Base-by-base conservation (phyloP, 1,140 invertebrate species). In the Epicauta chinensis region DNA sequence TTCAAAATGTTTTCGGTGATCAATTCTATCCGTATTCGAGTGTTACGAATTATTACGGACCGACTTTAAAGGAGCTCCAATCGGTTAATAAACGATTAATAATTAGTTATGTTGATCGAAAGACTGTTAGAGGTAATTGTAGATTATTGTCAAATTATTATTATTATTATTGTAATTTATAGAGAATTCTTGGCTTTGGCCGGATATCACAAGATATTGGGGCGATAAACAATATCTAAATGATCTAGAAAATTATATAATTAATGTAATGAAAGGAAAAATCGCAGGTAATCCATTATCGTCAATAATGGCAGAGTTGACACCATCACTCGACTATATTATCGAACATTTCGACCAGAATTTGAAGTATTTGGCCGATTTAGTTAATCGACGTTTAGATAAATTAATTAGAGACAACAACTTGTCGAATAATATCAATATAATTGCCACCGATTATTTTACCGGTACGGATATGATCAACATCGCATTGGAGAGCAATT, bases 221-320 rank as follows among this genome's bases (percentile, higher is more conserved):
- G 82, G 81, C 3, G 80, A 86, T 60, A 65, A 75, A 56, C 64
- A 75, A 65, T 69, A 72, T 59, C 41, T 70, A 2, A 55, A 69
- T 10, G 74, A 72, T 15, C 71, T 85, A 14, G 66, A 74, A 53
- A 45, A 64, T 23, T 86, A 77, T 65, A 68, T 86, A 49, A 72
- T 80, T 50, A 60, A 67, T 9, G 62, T 70, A 4, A 72, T 79
- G 32, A 14, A 66, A 64, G 58, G 63, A 43, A 31, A 68, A 64
- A 13, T 67, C 62, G 42, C 72, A 68, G 7, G 71, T 41, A 78
- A 76, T 45, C 78, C 78, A 2, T 62, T 85, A 13, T 85, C 82
- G 79, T 83, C 85, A 0, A 78, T 83, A 1, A 89, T 89, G 86
- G 86, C 85, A 0, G 84, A 90, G 69, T 75, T 87, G 30, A 89